A percentile compares a stretch with the other conserved stretches of the same genome.
Conservation (phyloP, 2,797 vertebrate species). For the Chrosomus eos region DNA sequence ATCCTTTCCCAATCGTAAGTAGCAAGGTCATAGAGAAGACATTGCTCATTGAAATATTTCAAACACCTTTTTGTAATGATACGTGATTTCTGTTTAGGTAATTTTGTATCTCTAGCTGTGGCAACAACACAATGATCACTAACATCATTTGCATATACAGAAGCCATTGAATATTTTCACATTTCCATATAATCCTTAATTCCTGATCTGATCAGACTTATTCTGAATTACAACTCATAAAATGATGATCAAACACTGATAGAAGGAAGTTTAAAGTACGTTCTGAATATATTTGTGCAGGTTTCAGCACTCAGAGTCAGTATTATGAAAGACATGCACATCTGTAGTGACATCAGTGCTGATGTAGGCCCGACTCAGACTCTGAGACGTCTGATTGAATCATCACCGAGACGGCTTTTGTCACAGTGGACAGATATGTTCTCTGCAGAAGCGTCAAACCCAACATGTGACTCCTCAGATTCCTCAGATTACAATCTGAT, state of each 20-base stretch:
- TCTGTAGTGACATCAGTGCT: constrained; percentile 9
- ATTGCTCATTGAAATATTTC: no score
- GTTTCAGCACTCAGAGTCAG: background rate
- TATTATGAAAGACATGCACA: background rate
- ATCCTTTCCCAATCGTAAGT: no score
- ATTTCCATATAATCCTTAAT: background rate
- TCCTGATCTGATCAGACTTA: background rate
- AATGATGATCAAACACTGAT: background rate
- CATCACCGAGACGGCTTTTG: background rate
- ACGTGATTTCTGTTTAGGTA: no score
- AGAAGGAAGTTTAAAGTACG: background rate
- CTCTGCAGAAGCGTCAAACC: background rate
- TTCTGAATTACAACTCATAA: background rate
- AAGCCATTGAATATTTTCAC: no score
- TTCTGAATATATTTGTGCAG: background rate
- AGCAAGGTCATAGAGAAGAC: no score
- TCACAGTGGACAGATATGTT: background rate
- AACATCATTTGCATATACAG: no score
- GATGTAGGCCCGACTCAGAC: constrained; percentile 12
- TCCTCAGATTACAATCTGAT: no score
- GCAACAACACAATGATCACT: no score
- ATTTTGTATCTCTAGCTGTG: no score
- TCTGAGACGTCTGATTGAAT: background rate
- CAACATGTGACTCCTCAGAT: background rate
- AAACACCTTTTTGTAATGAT: no score